Conservation (phyloP, 1,140 invertebrate genomes). For the Neodiprion fabricii region DNA sequence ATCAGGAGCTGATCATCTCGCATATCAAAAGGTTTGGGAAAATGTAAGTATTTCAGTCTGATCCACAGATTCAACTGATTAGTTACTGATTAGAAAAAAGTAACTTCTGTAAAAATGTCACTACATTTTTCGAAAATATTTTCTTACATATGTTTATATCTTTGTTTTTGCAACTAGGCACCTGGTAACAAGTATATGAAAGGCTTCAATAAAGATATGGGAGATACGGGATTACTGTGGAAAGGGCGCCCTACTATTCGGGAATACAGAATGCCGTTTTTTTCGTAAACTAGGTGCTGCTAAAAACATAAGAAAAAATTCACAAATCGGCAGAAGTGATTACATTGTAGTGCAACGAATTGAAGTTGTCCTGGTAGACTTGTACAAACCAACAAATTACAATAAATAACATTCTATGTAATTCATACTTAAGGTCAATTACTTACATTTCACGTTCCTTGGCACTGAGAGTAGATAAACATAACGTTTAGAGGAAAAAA, state of each 20-base stretch:
- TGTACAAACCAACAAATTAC: not conserved
- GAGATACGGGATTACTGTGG: constrained; percentile 60
- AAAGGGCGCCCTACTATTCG: constrained; percentile 46
- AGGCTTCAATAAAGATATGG: constrained; percentile 65
- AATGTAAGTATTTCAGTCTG: constrained; percentile 50
- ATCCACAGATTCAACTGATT: too few relatives aligned
- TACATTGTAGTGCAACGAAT: not conserved
- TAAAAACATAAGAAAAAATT: not conserved
- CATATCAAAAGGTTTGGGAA: constrained; percentile 51
- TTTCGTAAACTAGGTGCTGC: too few relatives aligned
- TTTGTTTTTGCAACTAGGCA: constrained; percentile 47
- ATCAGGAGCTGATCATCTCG: constrained; percentile 61
- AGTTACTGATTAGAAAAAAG: too few relatives aligned
- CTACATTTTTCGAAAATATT: constrained; percentile 24
- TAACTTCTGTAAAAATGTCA: constrained; percentile 8
- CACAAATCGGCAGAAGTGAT: not conserved
- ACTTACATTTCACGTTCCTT: too few relatives aligned
- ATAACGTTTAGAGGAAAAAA: too few relatives aligned
- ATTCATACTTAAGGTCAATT: too few relatives aligned
- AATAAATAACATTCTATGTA: not conserved
- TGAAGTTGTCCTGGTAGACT: not conserved
- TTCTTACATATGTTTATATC: constrained; percentile 16
- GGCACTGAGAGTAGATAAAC: too few relatives aligned
- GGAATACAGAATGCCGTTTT: constrained; percentile 5
- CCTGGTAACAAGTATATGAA: constrained; percentile 62